phyloP scores from a whole-genome alignment of 2,113 vertebrate species.

The Manacus vitellinus region DNA sequence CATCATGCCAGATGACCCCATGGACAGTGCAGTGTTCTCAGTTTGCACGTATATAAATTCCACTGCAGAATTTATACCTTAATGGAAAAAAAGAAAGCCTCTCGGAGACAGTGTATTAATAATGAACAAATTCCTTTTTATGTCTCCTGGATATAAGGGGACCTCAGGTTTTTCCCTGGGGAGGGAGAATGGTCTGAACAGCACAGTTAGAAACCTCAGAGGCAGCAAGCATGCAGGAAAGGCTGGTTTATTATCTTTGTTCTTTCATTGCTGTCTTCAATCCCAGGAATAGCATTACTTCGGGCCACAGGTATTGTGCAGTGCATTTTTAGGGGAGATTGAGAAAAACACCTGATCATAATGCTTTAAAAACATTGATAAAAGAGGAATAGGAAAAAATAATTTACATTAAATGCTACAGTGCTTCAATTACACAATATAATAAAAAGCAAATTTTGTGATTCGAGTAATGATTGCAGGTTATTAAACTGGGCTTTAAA shows the following conservation, averaged over 20 bases:
- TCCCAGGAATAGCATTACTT: background rate
- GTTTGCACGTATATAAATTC: background rate
- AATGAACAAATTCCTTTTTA: conserved; percentile 31
- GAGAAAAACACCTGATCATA: conserved; percentile 4
- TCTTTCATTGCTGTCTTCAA: background rate
- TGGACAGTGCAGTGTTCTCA: accelerated
- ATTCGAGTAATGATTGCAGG: conserved; percentile 49
- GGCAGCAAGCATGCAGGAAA: background rate
- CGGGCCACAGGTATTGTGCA: background rate
- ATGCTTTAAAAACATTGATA: conserved; percentile 14
- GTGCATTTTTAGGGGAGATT: background rate
- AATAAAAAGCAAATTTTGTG: conserved; percentile 56
- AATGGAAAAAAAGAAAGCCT: background rate
- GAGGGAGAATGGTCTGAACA: background rate
- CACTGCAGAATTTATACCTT: background rate
- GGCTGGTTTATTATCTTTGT: background rate
- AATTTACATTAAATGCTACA: conserved; percentile 16
- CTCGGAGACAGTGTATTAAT: background rate
- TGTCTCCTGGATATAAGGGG: conserved; percentile 1
- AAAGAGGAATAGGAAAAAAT: conserved; percentile 24
- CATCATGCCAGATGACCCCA: background rate
- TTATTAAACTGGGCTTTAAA: conserved; percentile 59
- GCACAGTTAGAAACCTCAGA: background rate
- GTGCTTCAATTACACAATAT: conserved; percentile 41
- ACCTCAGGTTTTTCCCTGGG: background rate